phyloP scores from a whole-genome alignment of 2,113 vertebrate species.

The Crotalus horridus region DNA sequence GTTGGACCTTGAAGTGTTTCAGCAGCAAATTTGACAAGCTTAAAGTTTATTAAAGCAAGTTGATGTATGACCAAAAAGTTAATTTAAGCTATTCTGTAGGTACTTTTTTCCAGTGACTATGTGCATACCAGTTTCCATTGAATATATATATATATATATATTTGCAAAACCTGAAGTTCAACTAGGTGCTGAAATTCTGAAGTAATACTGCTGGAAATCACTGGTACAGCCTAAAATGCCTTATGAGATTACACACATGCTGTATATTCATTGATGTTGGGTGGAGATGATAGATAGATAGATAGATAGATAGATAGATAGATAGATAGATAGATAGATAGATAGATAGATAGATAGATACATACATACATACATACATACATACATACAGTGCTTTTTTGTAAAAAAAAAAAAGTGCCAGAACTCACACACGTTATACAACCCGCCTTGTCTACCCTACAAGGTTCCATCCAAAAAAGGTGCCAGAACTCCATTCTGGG shows the following conservation, averaged over 20 bases:
- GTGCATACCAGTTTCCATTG: conserved; percentile 16
- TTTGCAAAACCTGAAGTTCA: conserved; percentile 25
- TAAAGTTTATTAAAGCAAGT: conserved; percentile 50
- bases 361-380: no score
- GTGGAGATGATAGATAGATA: background rate
- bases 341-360: no score
- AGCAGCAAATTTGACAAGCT: conserved; percentile 25
- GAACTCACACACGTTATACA: no score
- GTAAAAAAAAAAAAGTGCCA: no score
- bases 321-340: no score
- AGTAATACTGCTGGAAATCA: conserved; percentile 32
- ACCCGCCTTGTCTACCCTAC: no score
- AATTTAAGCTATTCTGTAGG: conserved; percentile 23
- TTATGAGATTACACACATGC: background rate
- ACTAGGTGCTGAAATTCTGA: conserved; percentile 46
- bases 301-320: background rate
- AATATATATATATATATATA: background rate
- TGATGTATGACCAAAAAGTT: conserved; percentile 30
- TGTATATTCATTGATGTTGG: background rate
- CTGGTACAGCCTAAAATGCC: background rate
- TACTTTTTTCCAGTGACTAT: conserved; percentile 1
- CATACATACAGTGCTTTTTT: no score
- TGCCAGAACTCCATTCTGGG: no score
- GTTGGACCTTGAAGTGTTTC: conserved; percentile 32
- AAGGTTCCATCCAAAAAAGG: no score